These are phyloP conservation scores for Dendrolimus houi DNA, from an alignment of 2,888 invertebrate genomes.

Conservation along the genomic window DNA sequence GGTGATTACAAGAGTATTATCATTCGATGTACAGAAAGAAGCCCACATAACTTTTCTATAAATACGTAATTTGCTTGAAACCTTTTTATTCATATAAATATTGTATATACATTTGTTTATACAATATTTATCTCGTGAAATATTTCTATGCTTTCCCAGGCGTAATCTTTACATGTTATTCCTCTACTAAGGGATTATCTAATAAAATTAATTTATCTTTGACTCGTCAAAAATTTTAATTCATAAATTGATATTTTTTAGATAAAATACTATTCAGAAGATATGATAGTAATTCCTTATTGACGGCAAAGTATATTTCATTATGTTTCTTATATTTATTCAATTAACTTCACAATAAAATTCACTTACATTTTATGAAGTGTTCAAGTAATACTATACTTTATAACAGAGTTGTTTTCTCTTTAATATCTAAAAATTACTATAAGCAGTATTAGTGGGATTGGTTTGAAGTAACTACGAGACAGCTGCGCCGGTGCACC, in stretches of 20 bases:
- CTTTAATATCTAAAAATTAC: neutral
- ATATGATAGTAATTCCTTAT: constrained; percentile 13
- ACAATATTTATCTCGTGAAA: constrained; percentile 49
- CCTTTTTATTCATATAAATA: constrained; percentile 42
- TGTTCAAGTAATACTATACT: neutral
- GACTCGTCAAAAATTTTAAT: constrained; percentile 26
- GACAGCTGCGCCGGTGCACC: constrained; percentile 24
- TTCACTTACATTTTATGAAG: neutral
- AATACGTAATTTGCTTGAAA: constrained; percentile 57
- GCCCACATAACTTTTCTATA: constrained; percentile 48
- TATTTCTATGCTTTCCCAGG: constrained; percentile 25
- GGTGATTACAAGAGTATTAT: constrained; percentile 60
- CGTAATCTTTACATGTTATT: constrained; percentile 12
- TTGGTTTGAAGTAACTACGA: constrained; percentile 24
- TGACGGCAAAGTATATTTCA: constrained; percentile 8
- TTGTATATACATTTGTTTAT: constrained; percentile 57
- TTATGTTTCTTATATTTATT: constrained; percentile 1
- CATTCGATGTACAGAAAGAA: constrained; percentile 46
- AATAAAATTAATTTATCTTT: constrained; percentile 36
- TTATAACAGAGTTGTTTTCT: neutral
- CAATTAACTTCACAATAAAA: neutral
- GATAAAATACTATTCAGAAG: constrained; percentile 13
- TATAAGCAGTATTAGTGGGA: constrained; percentile 12
- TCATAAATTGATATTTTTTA: constrained; percentile 19
- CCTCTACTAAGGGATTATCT: constrained; percentile 19